A percentile compares a stretch with the other conserved stretches of the same genome.
Conservation (phyloP, 2,113 vertebrate species). For the Actenoides lindsayi region DNA sequence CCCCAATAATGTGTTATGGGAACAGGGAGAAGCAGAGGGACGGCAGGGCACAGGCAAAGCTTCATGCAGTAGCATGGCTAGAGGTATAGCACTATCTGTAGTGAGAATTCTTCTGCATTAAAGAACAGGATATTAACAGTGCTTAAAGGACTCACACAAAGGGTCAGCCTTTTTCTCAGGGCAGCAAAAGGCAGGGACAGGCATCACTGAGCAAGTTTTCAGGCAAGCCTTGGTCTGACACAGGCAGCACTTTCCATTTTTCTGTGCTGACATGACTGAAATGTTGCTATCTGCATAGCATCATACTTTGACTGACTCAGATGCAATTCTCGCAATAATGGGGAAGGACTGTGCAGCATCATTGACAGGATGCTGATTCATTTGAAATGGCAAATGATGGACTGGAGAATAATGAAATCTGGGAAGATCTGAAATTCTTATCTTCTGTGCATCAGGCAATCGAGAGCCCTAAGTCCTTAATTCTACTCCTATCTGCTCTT, state of each 20-base stretch:
- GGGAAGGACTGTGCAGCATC: neutral
- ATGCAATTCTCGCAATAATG: neutral
- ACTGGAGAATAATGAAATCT: neutral
- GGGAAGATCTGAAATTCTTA: neutral
- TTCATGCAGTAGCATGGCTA: accelerated
- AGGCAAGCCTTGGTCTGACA: neutral
- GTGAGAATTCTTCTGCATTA: neutral
- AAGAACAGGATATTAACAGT: neutral
- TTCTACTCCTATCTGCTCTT: neutral
- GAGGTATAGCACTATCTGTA: neutral
- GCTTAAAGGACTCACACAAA: neutral
- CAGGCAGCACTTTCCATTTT: neutral
- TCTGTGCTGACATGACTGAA: neutral
- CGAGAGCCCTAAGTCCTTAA: neutral
- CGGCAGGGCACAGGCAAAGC: neutral
- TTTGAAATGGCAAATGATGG: neutral
- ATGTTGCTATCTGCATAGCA: neutral
- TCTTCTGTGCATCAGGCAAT: neutral
- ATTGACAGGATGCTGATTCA: neutral
- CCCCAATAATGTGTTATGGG: accelerated
- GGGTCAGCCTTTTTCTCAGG: neutral
- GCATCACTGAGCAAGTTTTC: neutral
- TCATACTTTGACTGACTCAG: neutral
- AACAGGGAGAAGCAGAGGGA: too few species aligned
- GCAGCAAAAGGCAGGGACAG: neutral